Conservation (phyloP, 2,797 vertebrate species). For the Poecilia gillii region DNA sequence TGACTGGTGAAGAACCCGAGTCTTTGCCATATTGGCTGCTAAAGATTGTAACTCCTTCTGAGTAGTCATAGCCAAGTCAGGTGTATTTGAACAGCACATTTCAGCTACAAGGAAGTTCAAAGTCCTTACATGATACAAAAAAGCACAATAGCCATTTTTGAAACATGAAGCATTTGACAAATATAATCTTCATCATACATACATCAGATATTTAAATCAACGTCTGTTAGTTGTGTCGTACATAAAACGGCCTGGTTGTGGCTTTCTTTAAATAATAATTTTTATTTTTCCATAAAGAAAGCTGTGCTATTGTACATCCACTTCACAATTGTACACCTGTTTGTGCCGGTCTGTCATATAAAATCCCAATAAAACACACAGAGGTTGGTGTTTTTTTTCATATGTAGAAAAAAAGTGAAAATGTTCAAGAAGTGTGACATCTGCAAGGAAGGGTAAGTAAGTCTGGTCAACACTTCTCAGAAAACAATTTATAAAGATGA, state of each 20-base stretch:
- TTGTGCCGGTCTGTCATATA: neutral
- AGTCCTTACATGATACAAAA: too few species aligned
- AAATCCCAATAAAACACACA: neutral
- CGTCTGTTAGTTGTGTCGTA: too few species aligned
- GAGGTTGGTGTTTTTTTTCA: neutral
- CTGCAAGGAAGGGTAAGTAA: neutral
- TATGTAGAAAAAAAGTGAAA: neutral
- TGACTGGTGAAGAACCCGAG: neutral
- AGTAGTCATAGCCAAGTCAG: neutral
- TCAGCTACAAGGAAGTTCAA: too few species aligned
- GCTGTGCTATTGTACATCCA: neutral
- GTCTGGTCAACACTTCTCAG: neutral
- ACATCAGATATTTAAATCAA: too few species aligned
- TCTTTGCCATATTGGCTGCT: neutral
- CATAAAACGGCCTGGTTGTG: neutral
- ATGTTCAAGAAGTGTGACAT: neutral
- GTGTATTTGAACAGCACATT: too few species aligned
- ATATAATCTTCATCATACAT: too few species aligned
- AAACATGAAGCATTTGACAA: too few species aligned
- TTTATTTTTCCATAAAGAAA: neutral
- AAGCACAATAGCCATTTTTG: too few species aligned
- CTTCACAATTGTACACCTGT: neutral
- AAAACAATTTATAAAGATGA: neutral
- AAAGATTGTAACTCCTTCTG: neutral
- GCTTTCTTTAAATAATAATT: neutral